A percentile compares a stretch with the other conserved stretches of the same genome.
Conservation (phyloP, 2,113 vertebrate genomes). For the Mixornis gularis region DNA sequence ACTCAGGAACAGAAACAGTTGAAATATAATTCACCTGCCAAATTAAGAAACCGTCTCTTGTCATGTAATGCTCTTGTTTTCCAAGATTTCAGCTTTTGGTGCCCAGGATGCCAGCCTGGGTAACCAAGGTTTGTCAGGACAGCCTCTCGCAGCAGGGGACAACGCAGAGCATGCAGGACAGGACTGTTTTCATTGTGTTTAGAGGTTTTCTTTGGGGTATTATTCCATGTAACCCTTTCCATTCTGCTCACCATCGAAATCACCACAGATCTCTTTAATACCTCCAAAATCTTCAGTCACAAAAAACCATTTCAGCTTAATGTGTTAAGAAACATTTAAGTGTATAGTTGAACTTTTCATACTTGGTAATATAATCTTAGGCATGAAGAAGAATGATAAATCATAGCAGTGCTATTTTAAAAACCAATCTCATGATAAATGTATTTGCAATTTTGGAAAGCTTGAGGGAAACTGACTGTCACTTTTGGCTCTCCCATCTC, state of each 20-base stretch:
- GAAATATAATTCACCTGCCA: neutral
- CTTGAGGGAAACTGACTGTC: neutral
- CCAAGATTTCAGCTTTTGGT: neutral
- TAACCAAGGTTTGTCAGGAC: neutral
- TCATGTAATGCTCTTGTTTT: neutral
- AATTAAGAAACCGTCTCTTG: neutral
- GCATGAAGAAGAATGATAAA: neutral
- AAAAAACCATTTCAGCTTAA: neutral
- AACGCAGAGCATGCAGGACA: neutral
- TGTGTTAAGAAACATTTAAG: neutral
- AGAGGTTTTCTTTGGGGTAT: neutral
- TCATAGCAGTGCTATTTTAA: neutral
- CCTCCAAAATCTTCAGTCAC: neutral
- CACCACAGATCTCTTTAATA: neutral
- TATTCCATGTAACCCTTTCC: neutral
- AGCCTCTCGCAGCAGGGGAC: neutral
- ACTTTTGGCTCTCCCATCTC: neutral
- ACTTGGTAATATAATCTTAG: neutral
- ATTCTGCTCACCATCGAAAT: neutral
- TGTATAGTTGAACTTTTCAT: neutral
- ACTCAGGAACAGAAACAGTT: neutral
- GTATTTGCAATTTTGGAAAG: neutral
- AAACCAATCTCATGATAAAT: neutral
- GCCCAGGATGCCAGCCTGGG: neutral
- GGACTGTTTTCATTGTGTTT: neutral